These are phyloP conservation scores for Matsumyia berberina DNA, from an alignment of 2,888 invertebrate genomes.

Conservation along the genomic window DNA sequence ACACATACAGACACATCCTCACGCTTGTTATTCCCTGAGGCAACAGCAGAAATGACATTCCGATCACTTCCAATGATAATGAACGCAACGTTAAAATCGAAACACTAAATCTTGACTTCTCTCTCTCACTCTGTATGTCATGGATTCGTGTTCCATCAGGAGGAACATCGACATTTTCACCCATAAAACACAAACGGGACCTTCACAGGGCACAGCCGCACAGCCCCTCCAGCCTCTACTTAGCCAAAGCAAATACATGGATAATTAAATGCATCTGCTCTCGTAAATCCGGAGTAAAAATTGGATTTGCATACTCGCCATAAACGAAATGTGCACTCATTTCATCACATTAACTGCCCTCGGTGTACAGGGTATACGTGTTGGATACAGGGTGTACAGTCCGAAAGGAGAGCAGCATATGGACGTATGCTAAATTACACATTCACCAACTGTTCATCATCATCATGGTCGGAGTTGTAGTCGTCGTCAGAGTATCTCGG, in stretches of 20 bases:
- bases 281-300: conserved; percentile 64
- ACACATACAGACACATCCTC: too few species aligned
- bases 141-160: conserved; percentile 4
- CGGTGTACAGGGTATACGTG: conserved; percentile 14
- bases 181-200: conserved; percentile 68
- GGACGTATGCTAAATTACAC: conserved; percentile 74
- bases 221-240: not conserved
- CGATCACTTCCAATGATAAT: conserved; percentile 47
- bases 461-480: conserved; percentile 32
- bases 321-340: conserved; percentile 66
- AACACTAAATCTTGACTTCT: conserved; percentile 45
- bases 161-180: conserved; percentile 17
- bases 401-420: conserved; percentile 52
- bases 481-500: conserved; percentile 35
- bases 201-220: conserved; percentile 2
- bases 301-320: conserved; percentile 63
- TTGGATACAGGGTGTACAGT: not conserved
- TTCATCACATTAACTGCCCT: conserved; percentile 69
- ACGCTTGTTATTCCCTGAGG: not conserved
- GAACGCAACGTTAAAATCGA: conserved; percentile 49
- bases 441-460: conserved; percentile 75
- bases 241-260: conserved; percentile 58
- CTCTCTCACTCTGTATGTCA: too few species aligned
- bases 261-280: conserved; percentile 74
- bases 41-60: conserved; percentile 34